Evolutionary conservation across 1,140 invertebrate species (phyloP), one percentile per base, ranked within the genome.

Genomic region (honey bee (Apis mellifera)): DNA sequence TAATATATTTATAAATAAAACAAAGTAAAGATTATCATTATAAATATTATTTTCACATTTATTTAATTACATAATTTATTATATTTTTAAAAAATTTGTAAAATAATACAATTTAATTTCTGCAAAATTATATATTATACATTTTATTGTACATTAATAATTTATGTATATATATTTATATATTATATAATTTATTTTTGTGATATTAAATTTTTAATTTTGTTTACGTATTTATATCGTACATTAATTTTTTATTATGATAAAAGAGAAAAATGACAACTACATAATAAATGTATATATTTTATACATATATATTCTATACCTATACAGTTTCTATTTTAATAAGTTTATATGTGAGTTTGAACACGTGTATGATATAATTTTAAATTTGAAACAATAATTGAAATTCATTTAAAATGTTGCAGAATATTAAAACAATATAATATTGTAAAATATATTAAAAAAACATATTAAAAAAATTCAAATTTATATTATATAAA

Each of bases 351-450:
- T 69, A 1, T 50, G 48, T 70, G 21, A 23, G 1, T 4, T n/a
- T n/a, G 7, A 62, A 21, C 72, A 74, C n/a, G n/a, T 64, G 42
- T 50, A 26, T 26, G 5, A 72, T 12, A 64, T 75, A 75, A 75
- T 48, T 50, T 64, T 13, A 54, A 76, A 76, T 19, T 19, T 69
- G 15, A 2, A 65, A 54, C 2, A 54, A n/a, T 54, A 8, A 64
- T 42, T 66, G 2, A 11, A 32, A 32, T 13, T 54, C 7, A 62
- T 62, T 64, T 42, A 4, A 19, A 55, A n/a, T 77, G 1, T 66
- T 65, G 12, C 19, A 54, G 9, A 26, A 70, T 50, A 2, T 50
- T 15, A n/a, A 52, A 64, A 54, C 8, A 32, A 23, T 68, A 23
- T 62, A 23, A 57, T 3, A 32, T 32, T n/a, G 9, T 9, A 32